Evolutionary conservation across 2,888 invertebrate species (phyloP).

Genomic region (Eremobia ochroleuca): DNA sequence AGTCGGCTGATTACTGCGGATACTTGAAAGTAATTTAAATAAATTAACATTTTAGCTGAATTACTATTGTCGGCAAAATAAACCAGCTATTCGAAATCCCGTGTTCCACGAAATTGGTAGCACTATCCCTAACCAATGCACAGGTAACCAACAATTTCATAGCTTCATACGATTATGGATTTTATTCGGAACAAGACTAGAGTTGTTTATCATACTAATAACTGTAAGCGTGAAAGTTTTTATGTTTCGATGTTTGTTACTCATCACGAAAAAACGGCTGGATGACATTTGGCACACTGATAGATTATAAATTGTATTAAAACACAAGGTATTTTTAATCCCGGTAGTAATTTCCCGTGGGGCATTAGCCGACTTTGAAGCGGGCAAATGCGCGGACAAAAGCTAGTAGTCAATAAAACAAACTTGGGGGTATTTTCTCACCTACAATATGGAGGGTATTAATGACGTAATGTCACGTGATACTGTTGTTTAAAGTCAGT

Average conservation of each 20-base stretch:
- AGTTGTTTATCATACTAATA: not conserved
- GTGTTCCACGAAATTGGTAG: constrained; percentile 20
- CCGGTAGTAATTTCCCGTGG: no score
- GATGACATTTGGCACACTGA: not conserved
- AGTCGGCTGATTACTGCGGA: not conserved
- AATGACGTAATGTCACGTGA: constrained; percentile 72
- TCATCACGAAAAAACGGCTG: not conserved
- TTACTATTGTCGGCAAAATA: not conserved
- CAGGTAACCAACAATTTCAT: constrained; percentile 59
- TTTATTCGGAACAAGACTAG: constrained; percentile 48
- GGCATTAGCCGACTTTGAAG: no score
- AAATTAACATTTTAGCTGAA: no score
- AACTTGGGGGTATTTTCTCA: constrained; percentile 65
- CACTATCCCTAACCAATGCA: constrained; percentile 38
- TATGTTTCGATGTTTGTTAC: not conserved
- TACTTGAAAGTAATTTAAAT: not conserved
- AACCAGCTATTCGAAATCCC: not conserved
- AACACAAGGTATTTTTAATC: no score
- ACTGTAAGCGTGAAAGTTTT: not conserved
- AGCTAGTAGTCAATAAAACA: constrained; percentile 53
- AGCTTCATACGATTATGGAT: constrained; percentile 46
- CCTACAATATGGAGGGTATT: constrained; percentile 60
- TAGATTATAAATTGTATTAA: no score
- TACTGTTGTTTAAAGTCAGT: constrained; percentile 57
- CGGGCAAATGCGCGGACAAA: no score